These are phyloP conservation scores for Drosophila sp. DNA, from an alignment of 1,140 invertebrate genomes.

Conservation along the genomic window DNA sequence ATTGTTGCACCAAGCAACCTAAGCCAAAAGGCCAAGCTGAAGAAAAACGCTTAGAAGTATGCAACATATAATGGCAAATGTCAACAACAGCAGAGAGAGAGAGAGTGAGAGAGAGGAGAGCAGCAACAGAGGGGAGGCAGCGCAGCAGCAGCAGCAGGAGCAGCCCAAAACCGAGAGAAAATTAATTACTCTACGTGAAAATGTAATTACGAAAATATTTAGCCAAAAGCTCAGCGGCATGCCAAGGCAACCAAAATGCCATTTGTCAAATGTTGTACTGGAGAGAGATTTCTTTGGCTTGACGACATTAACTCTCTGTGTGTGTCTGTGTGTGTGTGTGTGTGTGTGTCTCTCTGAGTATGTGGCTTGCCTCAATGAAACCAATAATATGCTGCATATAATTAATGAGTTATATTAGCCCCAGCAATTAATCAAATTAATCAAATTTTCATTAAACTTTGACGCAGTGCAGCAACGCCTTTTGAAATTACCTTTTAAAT, in stretches of 20 bases:
- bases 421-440: constrained; percentile 78
- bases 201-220: constrained; percentile 83
- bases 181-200: constrained; percentile 83
- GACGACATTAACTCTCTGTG: constrained; percentile 21
- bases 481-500: constrained; percentile 41
- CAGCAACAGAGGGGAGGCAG: neutral
- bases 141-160: constrained; percentile 13
- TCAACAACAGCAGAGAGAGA: constrained; percentile 59
- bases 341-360: constrained; percentile 7
- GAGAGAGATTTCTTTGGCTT: constrained; percentile 48
- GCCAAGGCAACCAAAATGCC: constrained; percentile 73
- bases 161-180: constrained; percentile 73
- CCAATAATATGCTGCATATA: constrained; percentile 71
- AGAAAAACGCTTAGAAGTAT: constrained; percentile 67
- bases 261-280: constrained; percentile 68
- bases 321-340: constrained; percentile 29
- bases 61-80: constrained; percentile 79
- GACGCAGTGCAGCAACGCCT: constrained; percentile 72
- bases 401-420: constrained; percentile 76
- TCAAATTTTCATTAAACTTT: constrained; percentile 76
- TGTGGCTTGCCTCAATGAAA: constrained; percentile 38
- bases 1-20: constrained; percentile 35
- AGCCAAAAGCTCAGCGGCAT: constrained; percentile 72
- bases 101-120: neutral
- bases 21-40: constrained; percentile 46